These are phyloP conservation scores for Hermaeophaga mercurialis DNA, from an alignment of 2,888 invertebrate species.

Conservation along the genomic window DNA sequence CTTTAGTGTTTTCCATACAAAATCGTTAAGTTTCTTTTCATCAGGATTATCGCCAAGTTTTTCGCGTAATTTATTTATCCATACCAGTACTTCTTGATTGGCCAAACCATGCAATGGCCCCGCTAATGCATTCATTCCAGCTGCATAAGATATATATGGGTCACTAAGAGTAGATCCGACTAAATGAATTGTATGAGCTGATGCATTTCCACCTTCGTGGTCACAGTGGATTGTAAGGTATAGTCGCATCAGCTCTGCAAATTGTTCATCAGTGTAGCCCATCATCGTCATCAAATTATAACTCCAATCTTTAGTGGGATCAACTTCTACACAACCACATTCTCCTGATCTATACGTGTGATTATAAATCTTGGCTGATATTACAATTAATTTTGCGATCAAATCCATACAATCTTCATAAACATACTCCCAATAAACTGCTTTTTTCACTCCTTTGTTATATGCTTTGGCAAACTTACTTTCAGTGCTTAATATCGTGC, in stretches of 20 bases:
- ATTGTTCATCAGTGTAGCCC: slow-evolving; percentile 80
- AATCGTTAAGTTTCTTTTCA: slow-evolving; percentile 90
- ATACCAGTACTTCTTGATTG: slow-evolving; percentile 91
- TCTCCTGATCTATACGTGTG: slow-evolving; percentile 73
- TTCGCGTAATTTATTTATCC: slow-evolving; percentile 85
- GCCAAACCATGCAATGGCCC: slow-evolving; percentile 94
- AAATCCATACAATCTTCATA: slow-evolving; percentile 94
- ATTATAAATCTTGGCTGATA: slow-evolving; percentile 91
- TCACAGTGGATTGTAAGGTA: slow-evolving; percentile 94
- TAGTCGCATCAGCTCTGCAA: slow-evolving; percentile 87
- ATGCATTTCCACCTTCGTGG: slow-evolving; percentile 95
- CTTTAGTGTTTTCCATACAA: slow-evolving; percentile 95
- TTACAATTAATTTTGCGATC: slow-evolving; percentile 90
- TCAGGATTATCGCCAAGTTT: slow-evolving; percentile 83
- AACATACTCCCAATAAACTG: slow-evolving; percentile 87
- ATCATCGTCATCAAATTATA: slow-evolving; percentile 90
- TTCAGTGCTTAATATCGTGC: slow-evolving; percentile 88
- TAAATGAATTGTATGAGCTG: slow-evolving; percentile 90
- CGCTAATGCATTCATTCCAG: slow-evolving; percentile 90
- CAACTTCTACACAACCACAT: slow-evolving; percentile 64
- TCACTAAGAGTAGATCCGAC: slow-evolving; percentile 93
- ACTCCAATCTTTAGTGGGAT: slow-evolving; percentile 88
- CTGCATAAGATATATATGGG: slow-evolving; percentile 89
- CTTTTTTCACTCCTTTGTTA: slow-evolving; percentile 82
- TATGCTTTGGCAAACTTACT: slow-evolving; percentile 91